Base-by-base conservation (phyloP, 1,140 invertebrate species). In the Aphelenchoides fujianensis region DNA sequence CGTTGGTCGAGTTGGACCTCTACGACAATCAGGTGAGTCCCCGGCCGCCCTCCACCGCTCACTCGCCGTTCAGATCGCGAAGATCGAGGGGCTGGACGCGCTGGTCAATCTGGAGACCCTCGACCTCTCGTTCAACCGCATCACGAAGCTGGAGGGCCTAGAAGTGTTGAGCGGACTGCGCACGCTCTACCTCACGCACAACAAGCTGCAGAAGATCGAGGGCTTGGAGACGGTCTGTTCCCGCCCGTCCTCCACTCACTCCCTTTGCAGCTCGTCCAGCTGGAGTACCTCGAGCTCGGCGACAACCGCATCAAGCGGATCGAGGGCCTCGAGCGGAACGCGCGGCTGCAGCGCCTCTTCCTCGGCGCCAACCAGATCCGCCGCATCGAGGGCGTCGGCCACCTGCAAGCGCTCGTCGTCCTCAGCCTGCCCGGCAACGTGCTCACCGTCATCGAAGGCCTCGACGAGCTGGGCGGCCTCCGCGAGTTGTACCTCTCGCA, bases 91-190 rank as follows among this genome's bases (percentile, higher is more conserved):
- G 85, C 86, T 97, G 19, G 90, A 92, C 74, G 84, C 88, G 27
- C 88, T 97, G 7, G 89, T 92, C 1, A 96, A 97, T 88, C 86
- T 98, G 54, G 89, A 94, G 92, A 94, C 91, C 69, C 86, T 98
- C 62, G 96, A 99, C 86, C 84, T 98, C 48, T 98, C 95, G n/a
- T 97, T 96, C 85, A 99, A 98, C 87, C 90, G 94, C 62, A 90
- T 99, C 9, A 90, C 89, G 78, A 90, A 92, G 85, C 94, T 98
- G 72, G 89, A 92, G 85, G 93, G 92, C 70, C 83, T 98, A 52
- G 89, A 91, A 1, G 89, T 89, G 48, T 87, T 98, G 72, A 81
- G 84, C 0, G 94, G 93, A 69, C 86, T 99, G 72, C 88, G 91
- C 75, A 95, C 93, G 80, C 85, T 98, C 0, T 98, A 90, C 86